These are phyloP conservation scores for Puntigrus tetrazona DNA, from an alignment of 2,113 vertebrate species.

Conservation along the genomic window DNA sequence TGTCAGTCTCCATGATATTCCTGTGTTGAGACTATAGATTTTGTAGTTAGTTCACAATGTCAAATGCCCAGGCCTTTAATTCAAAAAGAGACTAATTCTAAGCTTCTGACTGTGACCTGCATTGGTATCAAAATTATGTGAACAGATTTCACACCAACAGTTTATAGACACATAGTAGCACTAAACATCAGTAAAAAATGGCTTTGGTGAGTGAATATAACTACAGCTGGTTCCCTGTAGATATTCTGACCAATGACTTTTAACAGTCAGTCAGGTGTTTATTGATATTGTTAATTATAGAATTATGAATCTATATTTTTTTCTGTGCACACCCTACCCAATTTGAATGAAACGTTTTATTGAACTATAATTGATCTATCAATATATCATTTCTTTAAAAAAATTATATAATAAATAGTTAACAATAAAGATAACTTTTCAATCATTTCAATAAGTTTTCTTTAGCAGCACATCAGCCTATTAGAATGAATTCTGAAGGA, in stretches of 20 bases:
- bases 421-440: too few relatives aligned
- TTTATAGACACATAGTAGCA: neutral
- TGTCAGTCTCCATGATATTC: neutral
- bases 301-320: neutral
- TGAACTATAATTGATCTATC: too few relatives aligned
- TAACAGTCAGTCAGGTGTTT: neutral
- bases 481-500: too few relatives aligned
- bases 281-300: neutral
- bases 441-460: too few relatives aligned
- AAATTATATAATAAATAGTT: too few relatives aligned
- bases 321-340: neutral
- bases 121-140: neutral
- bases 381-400: too few relatives aligned
- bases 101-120: neutral
- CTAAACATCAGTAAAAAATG: neutral
- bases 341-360: too few relatives aligned
- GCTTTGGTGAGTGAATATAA: neutral
- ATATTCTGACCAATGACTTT: too few relatives aligned
- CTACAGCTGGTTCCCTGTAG: neutral
- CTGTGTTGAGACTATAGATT: neutral
- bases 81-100: neutral
- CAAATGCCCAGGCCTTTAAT: neutral
- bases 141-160: neutral
- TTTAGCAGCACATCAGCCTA: too few relatives aligned
- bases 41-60: constrained; percentile 29